phyloP scores from a whole-genome alignment of 2,113 vertebrate genomes.

The Rhea americana region DNA sequence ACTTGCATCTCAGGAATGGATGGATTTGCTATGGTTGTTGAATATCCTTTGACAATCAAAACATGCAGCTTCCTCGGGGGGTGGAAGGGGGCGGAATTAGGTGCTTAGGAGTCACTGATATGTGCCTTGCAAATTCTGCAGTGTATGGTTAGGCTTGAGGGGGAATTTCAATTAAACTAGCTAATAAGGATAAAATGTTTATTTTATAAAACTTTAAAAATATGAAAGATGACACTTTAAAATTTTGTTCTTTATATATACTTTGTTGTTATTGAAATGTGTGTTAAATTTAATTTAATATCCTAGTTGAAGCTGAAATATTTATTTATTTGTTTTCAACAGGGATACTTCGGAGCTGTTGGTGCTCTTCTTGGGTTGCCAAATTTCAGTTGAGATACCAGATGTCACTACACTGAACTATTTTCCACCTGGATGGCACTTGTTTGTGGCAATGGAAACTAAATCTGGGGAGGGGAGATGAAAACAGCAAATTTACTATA shows the following conservation, averaged over 20 bases:
- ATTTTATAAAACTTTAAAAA: neutral
- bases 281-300: neutral
- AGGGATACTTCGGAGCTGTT: constrained; percentile 87
- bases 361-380: constrained; percentile 84
- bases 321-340: constrained; percentile 32
- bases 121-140: neutral
- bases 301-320: neutral
- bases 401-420: constrained; percentile 50
- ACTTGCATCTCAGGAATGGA: neutral
- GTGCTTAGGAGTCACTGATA: neutral
- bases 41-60: neutral
- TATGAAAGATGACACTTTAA: neutral
- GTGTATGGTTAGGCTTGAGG: neutral
- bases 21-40: neutral
- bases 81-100: too few relatives aligned
- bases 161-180: neutral
- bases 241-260: neutral
- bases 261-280: neutral
- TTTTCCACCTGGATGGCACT: constrained; percentile 33
- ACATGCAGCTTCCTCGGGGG: neutral
- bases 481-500: constrained; percentile 42
- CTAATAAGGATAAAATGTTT: neutral
- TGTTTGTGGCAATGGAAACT: constrained; percentile 58
- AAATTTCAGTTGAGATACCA: constrained; percentile 79
- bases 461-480: constrained; percentile 45